Percentiles rank a stretch among this genome's conserved stretches.
phyloP scores from a whole-genome alignment of 1,140 invertebrate genomes.

The Trachelipus rathkii region DNA sequence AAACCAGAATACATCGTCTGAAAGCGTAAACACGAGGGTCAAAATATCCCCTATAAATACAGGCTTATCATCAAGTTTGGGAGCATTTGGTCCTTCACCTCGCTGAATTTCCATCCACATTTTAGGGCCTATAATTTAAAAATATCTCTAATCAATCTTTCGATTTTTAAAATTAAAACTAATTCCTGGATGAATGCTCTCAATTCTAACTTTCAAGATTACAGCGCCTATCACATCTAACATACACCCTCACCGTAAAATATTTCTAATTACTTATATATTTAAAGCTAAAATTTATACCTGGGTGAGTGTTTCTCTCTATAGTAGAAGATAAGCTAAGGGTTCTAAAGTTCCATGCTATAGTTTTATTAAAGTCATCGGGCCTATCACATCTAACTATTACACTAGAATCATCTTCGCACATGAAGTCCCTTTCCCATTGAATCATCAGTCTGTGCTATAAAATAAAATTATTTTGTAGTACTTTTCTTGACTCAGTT shows the following conservation, averaged over 20 bases:
- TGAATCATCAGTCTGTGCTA: slow-evolving; percentile 47
- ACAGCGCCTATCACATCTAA: background rate
- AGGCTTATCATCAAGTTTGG: slow-evolving; percentile 38
- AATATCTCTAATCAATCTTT: no score
- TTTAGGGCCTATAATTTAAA: slow-evolving; percentile 43
- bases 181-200: background rate
- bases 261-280: background rate
- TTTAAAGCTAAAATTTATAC: slow-evolving; percentile 24
- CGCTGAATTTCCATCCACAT: slow-evolving; percentile 47
- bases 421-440: slow-evolving; percentile 45
- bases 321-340: slow-evolving; percentile 27
- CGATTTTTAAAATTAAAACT: background rate
- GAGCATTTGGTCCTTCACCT: slow-evolving; percentile 45
- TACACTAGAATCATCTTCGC: slow-evolving; percentile 44
- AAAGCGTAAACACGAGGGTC: slow-evolving; percentile 45
- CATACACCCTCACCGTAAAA: background rate
- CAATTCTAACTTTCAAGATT: background rate
- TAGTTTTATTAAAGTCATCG: slow-evolving; percentile 47
- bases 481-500: no score
- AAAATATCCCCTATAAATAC: slow-evolving; percentile 45
- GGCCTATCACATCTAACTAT: slow-evolving; percentile 46
- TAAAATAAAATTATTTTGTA: background rate
- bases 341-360: slow-evolving; percentile 42
- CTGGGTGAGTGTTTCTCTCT: slow-evolving; percentile 38
- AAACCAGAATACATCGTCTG: slow-evolving; percentile 46